phyloP scores from a whole-genome alignment of 2,797 vertebrate species.

The Myiotriccus ornatus region DNA sequence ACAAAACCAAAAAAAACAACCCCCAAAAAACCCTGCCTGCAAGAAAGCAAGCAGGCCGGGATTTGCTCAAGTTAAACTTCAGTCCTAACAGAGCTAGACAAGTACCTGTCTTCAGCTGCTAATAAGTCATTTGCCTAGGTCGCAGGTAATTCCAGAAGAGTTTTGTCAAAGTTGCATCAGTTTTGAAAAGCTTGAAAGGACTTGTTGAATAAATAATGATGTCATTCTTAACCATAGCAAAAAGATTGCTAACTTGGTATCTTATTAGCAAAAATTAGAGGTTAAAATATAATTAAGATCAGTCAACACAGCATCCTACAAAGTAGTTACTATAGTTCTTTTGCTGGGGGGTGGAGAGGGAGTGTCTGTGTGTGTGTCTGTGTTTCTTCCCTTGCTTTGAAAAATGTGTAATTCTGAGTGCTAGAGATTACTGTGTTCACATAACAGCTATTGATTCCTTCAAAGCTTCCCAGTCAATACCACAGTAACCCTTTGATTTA shows the following conservation, averaged over 20 bases:
- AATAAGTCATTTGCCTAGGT: neutral
- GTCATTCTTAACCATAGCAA: neutral
- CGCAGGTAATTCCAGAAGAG: neutral
- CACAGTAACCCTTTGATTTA: conserved; percentile 8
- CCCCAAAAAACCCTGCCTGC: neutral
- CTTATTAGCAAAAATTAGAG: neutral
- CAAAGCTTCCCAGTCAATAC: conserved; percentile 36
- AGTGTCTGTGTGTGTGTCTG: neutral
- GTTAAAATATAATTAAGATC: conserved; percentile 16
- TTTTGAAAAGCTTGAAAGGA: neutral
- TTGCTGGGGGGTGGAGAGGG: neutral
- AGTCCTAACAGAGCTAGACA: neutral
- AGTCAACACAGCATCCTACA: neutral
- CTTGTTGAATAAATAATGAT: neutral
- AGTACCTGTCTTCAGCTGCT: neutral
- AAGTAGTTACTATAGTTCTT: neutral
- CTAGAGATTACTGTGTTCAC: neutral
- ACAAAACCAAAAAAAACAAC: too few species aligned
- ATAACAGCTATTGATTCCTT: conserved; percentile 7
- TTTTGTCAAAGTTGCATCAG: neutral
- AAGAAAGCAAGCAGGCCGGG: neutral
- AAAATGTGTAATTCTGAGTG: neutral
- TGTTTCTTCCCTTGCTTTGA: neutral
- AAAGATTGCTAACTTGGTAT: neutral
- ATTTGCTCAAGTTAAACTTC: neutral